Conservation (phyloP, 30 jellyfish, hydroid and myxozoan genomes). For the Pseudorhiza aurosa region DNA sequence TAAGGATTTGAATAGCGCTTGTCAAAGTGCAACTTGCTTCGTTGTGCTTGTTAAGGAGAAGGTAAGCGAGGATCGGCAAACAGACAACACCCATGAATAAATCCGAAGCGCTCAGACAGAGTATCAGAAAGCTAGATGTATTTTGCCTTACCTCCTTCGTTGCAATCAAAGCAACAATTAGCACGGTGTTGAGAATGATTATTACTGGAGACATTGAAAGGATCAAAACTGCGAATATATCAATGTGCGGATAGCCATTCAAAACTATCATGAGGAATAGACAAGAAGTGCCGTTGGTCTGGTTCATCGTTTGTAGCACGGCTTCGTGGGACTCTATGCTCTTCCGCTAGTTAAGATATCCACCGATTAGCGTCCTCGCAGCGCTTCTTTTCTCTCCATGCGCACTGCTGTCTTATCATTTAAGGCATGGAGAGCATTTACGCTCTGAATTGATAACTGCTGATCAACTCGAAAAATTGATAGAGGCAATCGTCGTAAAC, state of each 20-base stretch:
- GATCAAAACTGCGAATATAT: not conserved
- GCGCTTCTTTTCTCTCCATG: too few relatives aligned
- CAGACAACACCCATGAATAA: not conserved
- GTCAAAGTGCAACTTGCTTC: not conserved
- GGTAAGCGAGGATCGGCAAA: not conserved
- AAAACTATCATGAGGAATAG: too few relatives aligned
- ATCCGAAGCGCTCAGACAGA: not conserved
- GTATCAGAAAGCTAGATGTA: conserved; percentile 2
- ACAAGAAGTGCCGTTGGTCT: too few relatives aligned
- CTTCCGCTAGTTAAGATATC: too few relatives aligned
- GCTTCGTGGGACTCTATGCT: too few relatives aligned
- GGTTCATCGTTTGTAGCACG: too few relatives aligned
- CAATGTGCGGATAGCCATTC: not conserved
- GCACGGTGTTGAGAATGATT: not conserved
- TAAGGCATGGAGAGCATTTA: too few relatives aligned
- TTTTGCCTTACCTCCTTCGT: not conserved
- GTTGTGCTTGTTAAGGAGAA: not conserved
- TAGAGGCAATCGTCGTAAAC: too few relatives aligned
- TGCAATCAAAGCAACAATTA: conserved; percentile 1
- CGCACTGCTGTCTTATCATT: too few relatives aligned
- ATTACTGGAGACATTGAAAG: not conserved
- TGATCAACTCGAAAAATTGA: too few relatives aligned
- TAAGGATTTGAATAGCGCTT: not conserved
- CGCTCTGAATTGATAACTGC: too few relatives aligned
- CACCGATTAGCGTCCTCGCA: too few relatives aligned